Evolutionary conservation across 1,140 invertebrate genomes (phyloP), one percentile per base, ranked within the genome.

Genomic region (Bombus consobrinus): DNA sequence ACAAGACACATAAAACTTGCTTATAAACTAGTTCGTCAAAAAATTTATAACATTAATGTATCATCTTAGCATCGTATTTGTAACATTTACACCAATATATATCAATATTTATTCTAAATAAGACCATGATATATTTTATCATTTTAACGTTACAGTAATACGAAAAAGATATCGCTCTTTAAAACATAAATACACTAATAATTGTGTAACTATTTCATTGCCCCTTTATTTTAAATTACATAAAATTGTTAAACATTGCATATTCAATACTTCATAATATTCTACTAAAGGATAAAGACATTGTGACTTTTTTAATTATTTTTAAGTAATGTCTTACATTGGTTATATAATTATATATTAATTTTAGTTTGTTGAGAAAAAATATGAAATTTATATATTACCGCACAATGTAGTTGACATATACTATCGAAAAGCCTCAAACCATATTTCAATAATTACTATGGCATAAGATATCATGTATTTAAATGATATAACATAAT

Each of bases 331-430:
- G 18, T 75, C 59, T 74, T 68, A 68, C 22, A 28, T 28, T 81
- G n/a, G 10, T 73, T 81, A 68, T 22, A 59, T 64, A 86, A 72
- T 74, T 72, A 64, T 53, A 86, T 28, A 62, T 72, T 69, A 68
- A 86, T 83, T 83, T 86, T 22, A 53, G 18, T 47, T 72, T 39
- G 6, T 37, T 69, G 25, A 71, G 62, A 83, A 32, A 76, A 86
- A 80, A 84, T 77, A 72, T 73, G 13, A 80, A 76, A 43, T 83
- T 88, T 34, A 32, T 28, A 84, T 34, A 37, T 73, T 66, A 71
- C 32, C n/a, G n/a, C 71, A 71, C 25, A 84, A 59, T 84, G n/a
- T 53, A 43, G 53, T 1, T 57, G 41, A 79, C 43, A 32, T 59
- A 15, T 84, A 68, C 13, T 68, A 76, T 76, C 39, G 15, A 34